These are phyloP conservation scores for Ptychodera flava DNA, from an alignment of 35 echinoderm and acorn worm genomes.

Conservation along the genomic window DNA sequence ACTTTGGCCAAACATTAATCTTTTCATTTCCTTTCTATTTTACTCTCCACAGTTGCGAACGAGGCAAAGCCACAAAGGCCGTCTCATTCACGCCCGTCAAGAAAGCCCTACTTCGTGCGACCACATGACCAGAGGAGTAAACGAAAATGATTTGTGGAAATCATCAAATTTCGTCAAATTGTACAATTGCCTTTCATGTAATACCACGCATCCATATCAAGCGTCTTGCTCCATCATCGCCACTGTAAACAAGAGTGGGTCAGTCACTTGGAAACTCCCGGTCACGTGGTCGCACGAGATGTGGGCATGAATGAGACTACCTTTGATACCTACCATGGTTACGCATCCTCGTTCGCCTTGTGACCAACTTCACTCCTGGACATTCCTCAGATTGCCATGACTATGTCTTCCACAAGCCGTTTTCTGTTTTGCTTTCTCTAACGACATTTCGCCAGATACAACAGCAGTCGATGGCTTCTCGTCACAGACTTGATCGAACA, in stretches of 20 bases:
- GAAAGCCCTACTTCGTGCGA: neutral
- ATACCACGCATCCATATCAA: neutral
- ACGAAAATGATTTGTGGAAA: neutral
- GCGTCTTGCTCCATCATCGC: neutral
- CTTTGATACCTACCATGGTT: neutral
- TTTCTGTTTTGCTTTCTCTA: neutral
- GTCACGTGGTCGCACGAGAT: neutral
- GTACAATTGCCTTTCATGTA: neutral
- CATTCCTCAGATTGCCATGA: neutral
- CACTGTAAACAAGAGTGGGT: neutral
- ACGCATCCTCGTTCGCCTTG: neutral
- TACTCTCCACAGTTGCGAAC: neutral
- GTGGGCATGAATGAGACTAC: neutral
- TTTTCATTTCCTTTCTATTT: too few species aligned
- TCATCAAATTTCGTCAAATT: neutral
- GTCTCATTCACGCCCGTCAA: neutral
- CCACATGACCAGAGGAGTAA: neutral
- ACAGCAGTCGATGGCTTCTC: neutral
- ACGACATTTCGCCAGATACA: neutral
- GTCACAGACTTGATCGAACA: neutral
- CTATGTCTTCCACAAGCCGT: neutral
- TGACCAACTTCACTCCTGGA: neutral
- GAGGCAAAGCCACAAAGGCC: neutral
- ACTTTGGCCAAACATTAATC: too few species aligned
- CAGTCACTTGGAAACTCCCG: neutral